Evolutionary conservation across 2,797 vertebrate species (phyloP), one percentile per base, ranked within the genome.

Genomic region (Pseudochirops corinnae): DNA sequence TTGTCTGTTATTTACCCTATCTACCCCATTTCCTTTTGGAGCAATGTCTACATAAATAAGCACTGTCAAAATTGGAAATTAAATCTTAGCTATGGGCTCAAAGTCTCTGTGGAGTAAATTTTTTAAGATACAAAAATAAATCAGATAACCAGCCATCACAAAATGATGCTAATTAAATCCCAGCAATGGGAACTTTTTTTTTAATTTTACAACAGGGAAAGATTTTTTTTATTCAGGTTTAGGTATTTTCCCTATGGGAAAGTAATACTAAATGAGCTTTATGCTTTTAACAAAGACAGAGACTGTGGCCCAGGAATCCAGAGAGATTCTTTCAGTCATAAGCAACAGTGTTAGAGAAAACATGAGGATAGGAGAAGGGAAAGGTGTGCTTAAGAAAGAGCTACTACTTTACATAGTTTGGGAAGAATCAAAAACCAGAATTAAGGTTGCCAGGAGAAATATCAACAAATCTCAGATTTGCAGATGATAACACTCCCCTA

Each of bases 281-380:
- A 21, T 46, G 55, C 91, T 94, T 92, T 52, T 94, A 74, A 95
- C 91, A 93, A 97, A 96, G 92, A 95, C 53, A 92, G 60, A 96
- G 58, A 94, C 93, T 55, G 91, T 92, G 46, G 58, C 26, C 57
- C 94, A 31, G n/a, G 95, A 92, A 96, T 96, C 95, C 96, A 97
- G 93, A 94, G 96, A 96, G 53, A 55, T 94, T 96, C 91, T 93
- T 96, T 67, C 60, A 95, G 62, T 91, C 67, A 56, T 0, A 4
- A 21, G 31, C 94, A 96, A 94, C 91, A 28, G n/a, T 62, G 92
- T 55, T 92, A 87, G 96, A 95, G 52, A 96, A 46, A 96, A 16
- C 12, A 87, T 56, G n/a, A 95, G 55, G 53, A 39, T 52, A 56
- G 2, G 14, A 95, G 50, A 29, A 87, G 92, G 39, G 26, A 91